These are phyloP conservation scores for Phylloscopus whistleri DNA, from an alignment of 2,113 vertebrate genomes.

Conservation along the genomic window DNA sequence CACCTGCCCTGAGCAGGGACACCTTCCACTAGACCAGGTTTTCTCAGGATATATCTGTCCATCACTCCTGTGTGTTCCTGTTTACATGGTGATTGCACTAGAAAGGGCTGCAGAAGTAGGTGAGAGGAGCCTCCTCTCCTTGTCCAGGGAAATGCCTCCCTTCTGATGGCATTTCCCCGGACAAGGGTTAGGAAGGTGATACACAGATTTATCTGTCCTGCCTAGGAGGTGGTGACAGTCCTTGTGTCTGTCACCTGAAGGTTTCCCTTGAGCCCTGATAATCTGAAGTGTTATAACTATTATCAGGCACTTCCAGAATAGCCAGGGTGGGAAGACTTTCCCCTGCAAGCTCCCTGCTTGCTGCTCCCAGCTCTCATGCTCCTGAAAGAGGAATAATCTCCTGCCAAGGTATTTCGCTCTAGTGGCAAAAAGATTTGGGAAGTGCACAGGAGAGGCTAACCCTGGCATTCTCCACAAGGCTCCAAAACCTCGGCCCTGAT, in stretches of 20 bases:
- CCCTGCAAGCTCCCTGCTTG: background rate
- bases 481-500: background rate
- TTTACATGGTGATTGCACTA: background rate
- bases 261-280: background rate
- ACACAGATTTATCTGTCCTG: background rate
- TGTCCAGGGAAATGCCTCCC: background rate
- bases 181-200: background rate
- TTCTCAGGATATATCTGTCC: background rate
- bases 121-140: background rate
- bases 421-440: background rate
- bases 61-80: background rate
- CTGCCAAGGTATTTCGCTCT: background rate
- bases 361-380: background rate
- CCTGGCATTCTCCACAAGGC: background rate
- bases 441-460: background rate
- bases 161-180: background rate
- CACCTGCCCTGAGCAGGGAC: background rate
- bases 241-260: background rate
- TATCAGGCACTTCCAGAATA: slow-evolving; percentile 19
- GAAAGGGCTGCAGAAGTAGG: background rate
- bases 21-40: background rate
- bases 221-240: background rate
- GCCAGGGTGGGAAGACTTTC: background rate
- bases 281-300: background rate
- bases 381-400: background rate